Evolutionary conservation across 2,888 invertebrate genomes (phyloP).

Genomic region (Aplocera efformata): DNA sequence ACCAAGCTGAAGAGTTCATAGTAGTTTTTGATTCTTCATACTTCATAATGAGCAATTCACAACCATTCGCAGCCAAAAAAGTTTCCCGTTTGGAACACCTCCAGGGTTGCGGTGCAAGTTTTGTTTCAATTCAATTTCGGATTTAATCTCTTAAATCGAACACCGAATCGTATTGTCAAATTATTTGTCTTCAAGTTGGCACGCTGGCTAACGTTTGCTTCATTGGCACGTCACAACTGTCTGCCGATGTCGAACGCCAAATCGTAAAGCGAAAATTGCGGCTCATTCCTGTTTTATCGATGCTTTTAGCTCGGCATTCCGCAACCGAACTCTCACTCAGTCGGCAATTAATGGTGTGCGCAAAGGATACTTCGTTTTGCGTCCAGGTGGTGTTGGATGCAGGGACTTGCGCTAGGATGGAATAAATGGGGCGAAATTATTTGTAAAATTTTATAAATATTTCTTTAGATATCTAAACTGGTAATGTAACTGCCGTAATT

Average conservation of each 20-base stretch:
- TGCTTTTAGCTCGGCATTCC: conserved; percentile 31
- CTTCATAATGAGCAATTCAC: conserved; percentile 10
- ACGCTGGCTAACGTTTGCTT: conserved; percentile 31
- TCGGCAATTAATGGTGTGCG: conserved; percentile 49
- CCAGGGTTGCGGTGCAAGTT: conserved; percentile 25
- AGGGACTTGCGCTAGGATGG: conserved; percentile 20
- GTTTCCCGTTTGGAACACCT: conserved; percentile 22
- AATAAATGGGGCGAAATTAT: neutral
- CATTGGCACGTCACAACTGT: conserved; percentile 32
- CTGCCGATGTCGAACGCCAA: conserved; percentile 31
- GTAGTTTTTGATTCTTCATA: neutral
- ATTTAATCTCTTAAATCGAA: conserved; percentile 30
- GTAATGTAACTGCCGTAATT: too few relatives aligned
- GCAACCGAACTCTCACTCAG: conserved; percentile 34
- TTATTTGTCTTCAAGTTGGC: conserved; percentile 34
- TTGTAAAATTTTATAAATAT: too few relatives aligned
- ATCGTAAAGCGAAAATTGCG: conserved; percentile 41
- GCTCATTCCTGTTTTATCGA: conserved; percentile 40
- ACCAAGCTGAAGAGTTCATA: too few relatives aligned
- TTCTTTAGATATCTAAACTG: too few relatives aligned
- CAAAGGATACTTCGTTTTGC: conserved; percentile 38
- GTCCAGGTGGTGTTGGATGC: conserved; percentile 9
- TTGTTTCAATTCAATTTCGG: conserved; percentile 23
- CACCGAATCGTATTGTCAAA: conserved; percentile 25
- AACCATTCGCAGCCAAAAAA: conserved; percentile 17